Evolutionary conservation across 2,113 vertebrate species (phyloP), one percentile per base, ranked within the genome.

Genomic region (Ivindomyrus marchei): DNA sequence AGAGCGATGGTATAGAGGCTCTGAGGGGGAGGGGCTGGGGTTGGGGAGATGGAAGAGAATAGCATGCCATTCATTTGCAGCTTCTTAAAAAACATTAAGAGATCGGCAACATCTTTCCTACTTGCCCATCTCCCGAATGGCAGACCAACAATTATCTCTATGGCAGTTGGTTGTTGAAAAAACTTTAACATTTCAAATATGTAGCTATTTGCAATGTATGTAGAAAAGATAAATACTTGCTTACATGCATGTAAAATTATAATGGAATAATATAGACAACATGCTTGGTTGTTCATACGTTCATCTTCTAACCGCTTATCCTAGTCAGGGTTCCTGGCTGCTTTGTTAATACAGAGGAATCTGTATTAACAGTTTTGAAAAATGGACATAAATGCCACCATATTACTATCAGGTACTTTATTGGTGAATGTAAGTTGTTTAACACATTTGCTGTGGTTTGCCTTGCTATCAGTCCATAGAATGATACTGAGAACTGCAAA

Each of bases 21-120:
- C 92, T 89, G 92, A 90, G 92, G 93, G 92, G 3, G 62, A 27
- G 62, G 62, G 21, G 92, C 89, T 92, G 93, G 93, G 89, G 89
- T 91, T 91, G 91, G 92, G 90, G 91, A 89, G 91, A 91, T 92
- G 93, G 93, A 93, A 93, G 90, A 91, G 93, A 93, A 93, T 91
- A 91, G 94, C 93, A 93, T 90, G 74, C 94, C 96, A 92, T 94
- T 95, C 95, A 49, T 95, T 93, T 90, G 27, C 91, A 93, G 92
- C 92, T 90, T 92, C 93, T 89, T 96, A 96, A 97, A 96, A 96
- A 96, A 95, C 95, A 95, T 93, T 94, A 94, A 93, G 93, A 95
- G 94, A 92, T 92, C 94, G 95, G 95, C 95, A 95, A 96, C 95
- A 24, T 93, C 92, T 94, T 93, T 93, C 95, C 94, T 93, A 94